Conservation (phyloP, 2,113 vertebrate species). For the Trematomus loennbergii region DNA sequence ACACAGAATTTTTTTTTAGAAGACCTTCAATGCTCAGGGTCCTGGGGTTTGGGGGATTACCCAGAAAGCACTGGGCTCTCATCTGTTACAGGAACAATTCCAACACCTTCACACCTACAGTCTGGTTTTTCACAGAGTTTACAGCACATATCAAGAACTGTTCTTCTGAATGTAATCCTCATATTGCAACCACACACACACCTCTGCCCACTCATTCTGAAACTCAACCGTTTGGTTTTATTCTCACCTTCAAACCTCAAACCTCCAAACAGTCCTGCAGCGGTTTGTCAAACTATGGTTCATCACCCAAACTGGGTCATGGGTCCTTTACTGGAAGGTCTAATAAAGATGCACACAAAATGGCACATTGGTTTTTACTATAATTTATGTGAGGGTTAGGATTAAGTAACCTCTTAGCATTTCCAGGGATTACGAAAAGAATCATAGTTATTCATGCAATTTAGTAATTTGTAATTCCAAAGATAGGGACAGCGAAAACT, state of each 20-base stretch:
- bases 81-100: neutral
- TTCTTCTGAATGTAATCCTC: neutral
- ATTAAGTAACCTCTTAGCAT: too few relatives aligned
- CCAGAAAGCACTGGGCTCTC: neutral
- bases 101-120: constrained; percentile 1
- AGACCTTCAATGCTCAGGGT: neutral
- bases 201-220: constrained; percentile 33
- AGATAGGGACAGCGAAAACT: too few relatives aligned
- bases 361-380: too few relatives aligned
- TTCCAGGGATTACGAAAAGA: too few relatives aligned
- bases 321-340: constrained; percentile 14
- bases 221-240: constrained; percentile 19
- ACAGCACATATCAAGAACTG: neutral
- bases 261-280: neutral
- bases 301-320: constrained; percentile 6
- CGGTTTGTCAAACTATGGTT: neutral
- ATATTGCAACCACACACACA: constrained; percentile 20
- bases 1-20: too few relatives aligned
- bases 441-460: too few relatives aligned
- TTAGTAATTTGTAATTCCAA: too few relatives aligned
- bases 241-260: constrained; percentile 2
- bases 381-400: too few relatives aligned
- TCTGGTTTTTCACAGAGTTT: neutral
- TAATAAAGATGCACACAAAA: neutral
- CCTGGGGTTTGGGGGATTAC: neutral